phyloP scores from a whole-genome alignment of 1,140 invertebrate genomes.

The Nilaparvata lugens region DNA sequence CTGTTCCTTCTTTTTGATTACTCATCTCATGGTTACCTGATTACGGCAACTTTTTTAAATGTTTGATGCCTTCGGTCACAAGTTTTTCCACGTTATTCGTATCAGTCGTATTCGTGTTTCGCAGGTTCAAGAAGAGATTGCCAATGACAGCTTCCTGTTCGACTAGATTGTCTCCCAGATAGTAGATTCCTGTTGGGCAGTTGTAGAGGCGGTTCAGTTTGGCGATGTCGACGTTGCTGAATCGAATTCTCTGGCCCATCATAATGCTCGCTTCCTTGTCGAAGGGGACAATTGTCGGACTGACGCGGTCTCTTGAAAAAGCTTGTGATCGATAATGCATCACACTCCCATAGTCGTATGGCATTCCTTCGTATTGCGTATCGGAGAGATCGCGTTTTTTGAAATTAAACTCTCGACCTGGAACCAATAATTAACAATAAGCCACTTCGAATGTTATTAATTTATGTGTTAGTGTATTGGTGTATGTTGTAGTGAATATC shows the following conservation, averaged over 20 bases:
- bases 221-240: constrained; percentile 51
- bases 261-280: background rate
- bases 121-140: background rate
- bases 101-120: too few species aligned
- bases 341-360: constrained; percentile 35
- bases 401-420: constrained; percentile 25
- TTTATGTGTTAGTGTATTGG: too few species aligned
- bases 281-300: constrained; percentile 28
- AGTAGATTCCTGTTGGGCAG: constrained; percentile 10
- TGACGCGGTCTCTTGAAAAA: constrained; percentile 34
- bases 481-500: too few species aligned
- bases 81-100: too few species aligned
- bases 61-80: too few species aligned
- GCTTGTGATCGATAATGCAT: constrained; percentile 43
- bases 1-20: too few species aligned
- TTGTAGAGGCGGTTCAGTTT: constrained; percentile 58
- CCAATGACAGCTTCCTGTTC: background rate
- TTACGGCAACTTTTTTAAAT: too few species aligned
- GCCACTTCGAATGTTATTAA: too few species aligned
- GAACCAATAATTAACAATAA: constrained; percentile 9
- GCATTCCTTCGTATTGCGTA: constrained; percentile 4
- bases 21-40: too few species aligned
- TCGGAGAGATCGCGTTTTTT: background rate
- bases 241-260: constrained; percentile 51
- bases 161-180: background rate